A percentile compares a stretch with the other conserved stretches of the same genome.
phyloP scores from a whole-genome alignment of 2,113 vertebrate genomes.

The Oryzias curvinotus region DNA sequence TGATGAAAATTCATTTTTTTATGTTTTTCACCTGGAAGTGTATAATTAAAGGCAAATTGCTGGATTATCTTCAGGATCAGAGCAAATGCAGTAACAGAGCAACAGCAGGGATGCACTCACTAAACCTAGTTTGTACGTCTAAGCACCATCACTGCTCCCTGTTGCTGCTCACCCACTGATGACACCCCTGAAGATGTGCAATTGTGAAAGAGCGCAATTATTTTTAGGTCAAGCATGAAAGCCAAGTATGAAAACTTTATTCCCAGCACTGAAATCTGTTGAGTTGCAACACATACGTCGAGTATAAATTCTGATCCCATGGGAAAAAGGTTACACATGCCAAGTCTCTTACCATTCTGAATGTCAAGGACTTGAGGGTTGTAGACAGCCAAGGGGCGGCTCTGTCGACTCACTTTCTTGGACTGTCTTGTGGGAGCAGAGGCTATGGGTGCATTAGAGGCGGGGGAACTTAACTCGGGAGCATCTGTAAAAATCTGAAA shows the following conservation, averaged over 20 bases:
- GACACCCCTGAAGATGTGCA: not conserved
- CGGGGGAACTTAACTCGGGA: constrained; percentile 81
- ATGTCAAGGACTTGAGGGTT: constrained; percentile 89
- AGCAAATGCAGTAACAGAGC: not conserved
- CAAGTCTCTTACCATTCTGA: constrained; percentile 84
- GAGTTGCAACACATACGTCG: not conserved
- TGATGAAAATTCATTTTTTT: too few relatives aligned
- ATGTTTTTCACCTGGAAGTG: too few relatives aligned
- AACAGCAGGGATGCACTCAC: not conserved
- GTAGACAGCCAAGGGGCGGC: constrained; percentile 93
- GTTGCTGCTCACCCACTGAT: not conserved
- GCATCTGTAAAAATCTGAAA: constrained; percentile 92
- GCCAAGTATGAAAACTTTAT: constrained; percentile 14
- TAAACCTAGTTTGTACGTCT: not conserved
- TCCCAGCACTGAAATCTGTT: not conserved
- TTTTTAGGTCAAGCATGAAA: constrained; percentile 10
- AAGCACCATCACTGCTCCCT: not conserved
- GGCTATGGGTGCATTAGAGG: constrained; percentile 72
- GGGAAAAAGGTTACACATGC: constrained; percentile 9
- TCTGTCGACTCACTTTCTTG: constrained; percentile 86
- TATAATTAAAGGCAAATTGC: too few relatives aligned
- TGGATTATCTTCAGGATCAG: not conserved
- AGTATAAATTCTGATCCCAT: not conserved
- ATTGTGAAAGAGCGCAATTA: constrained; percentile 2
- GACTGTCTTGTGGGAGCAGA: constrained; percentile 89